Conservation (phyloP, 1,140 invertebrate genomes). For the Drosophila rhopaloa region DNA sequence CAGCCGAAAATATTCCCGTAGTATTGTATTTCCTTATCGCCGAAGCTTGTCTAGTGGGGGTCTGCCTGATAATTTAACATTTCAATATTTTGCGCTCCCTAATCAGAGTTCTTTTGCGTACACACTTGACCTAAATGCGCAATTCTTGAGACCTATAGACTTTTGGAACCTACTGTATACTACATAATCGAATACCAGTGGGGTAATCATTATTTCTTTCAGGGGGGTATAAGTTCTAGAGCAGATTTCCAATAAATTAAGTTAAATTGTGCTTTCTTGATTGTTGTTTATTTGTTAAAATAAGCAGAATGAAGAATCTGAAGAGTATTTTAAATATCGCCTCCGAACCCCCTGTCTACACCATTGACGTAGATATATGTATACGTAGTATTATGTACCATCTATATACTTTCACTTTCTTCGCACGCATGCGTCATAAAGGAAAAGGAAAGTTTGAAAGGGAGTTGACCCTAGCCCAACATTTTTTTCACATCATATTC, state of each 20-base stretch:
- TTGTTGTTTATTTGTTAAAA: neutral
- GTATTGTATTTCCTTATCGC: constrained; percentile 36
- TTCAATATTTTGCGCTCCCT: constrained; percentile 31
- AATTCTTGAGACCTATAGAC: constrained; percentile 25
- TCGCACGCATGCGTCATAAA: constrained; percentile 58
- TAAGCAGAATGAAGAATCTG: neutral
- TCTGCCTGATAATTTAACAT: constrained; percentile 43
- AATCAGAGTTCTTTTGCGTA: constrained; percentile 51
- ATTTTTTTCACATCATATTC: constrained; percentile 2
- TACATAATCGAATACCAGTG: neutral
- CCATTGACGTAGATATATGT: constrained; percentile 5
- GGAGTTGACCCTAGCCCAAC: constrained; percentile 10
- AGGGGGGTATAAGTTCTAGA: neutral
- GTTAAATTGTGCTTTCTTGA: neutral
- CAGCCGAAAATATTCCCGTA: constrained; percentile 9
- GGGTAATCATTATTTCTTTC: neutral
- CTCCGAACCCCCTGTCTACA: too few relatives aligned
- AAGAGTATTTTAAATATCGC: neutral
- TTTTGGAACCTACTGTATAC: constrained; percentile 15
- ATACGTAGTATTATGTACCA: constrained; percentile 10
- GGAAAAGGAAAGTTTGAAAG: constrained; percentile 13
- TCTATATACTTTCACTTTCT: constrained; percentile 73
- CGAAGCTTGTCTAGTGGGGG: constrained; percentile 40
- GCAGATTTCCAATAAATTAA: neutral
- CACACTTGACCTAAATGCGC: constrained; percentile 77